Conservation (phyloP, 2,888 invertebrate genomes). For the Apocheima hispidaria region DNA sequence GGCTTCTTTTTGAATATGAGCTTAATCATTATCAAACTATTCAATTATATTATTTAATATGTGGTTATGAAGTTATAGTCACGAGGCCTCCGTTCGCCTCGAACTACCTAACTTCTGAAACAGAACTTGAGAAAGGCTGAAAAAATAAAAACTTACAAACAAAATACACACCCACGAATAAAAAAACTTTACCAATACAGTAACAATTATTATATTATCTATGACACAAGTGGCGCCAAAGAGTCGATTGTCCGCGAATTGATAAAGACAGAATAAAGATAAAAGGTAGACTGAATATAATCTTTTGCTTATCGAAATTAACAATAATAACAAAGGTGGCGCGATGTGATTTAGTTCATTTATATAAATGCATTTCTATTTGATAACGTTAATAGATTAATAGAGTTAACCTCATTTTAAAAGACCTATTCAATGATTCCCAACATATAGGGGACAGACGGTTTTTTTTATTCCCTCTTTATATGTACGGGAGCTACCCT, state of each 20-base stretch:
- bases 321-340: slow-evolving; percentile 28
- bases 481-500: no score
- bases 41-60: no score
- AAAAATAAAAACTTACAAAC: background rate
- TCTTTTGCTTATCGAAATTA: slow-evolving; percentile 25
- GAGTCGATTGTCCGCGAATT: slow-evolving; percentile 58
- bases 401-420: background rate
- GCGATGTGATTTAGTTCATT: slow-evolving; percentile 13
- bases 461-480: no score
- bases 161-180: background rate
- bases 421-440: background rate
- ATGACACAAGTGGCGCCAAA: slow-evolving; percentile 65
- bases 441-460: no score
- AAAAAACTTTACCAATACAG: background rate
- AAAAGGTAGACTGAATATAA: slow-evolving; percentile 41
- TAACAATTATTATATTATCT: slow-evolving; percentile 9
- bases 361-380: background rate
- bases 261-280: slow-evolving; percentile 44
- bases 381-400: background rate
- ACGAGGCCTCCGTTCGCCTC: no score
- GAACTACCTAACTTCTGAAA: no score
- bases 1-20: no score
- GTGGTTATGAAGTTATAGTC: no score
- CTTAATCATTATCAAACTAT: no score
- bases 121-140: background rate